Evolutionary conservation across 1,140 invertebrate species (phyloP).

Genomic region (Bombyx mandarina): DNA sequence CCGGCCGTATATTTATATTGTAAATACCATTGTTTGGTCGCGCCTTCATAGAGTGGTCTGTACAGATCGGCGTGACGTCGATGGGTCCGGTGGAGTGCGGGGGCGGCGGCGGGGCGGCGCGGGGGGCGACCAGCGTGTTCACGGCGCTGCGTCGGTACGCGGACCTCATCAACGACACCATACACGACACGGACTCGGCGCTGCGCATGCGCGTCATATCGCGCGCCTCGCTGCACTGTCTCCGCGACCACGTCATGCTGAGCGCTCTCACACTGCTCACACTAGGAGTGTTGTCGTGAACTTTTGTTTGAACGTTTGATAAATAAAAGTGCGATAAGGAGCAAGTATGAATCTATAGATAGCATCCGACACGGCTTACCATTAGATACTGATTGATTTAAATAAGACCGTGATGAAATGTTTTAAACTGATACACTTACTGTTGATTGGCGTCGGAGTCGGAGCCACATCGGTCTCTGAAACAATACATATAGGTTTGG

Average conservation of each 20-base stretch:
- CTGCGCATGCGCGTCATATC: constrained; percentile 17
- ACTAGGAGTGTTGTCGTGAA: not conserved
- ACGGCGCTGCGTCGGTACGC: constrained; percentile 34
- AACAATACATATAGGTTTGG: too few species aligned
- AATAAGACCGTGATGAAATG: too few species aligned
- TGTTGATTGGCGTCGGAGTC: too few species aligned
- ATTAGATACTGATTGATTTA: too few species aligned
- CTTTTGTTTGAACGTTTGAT: not conserved
- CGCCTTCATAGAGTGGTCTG: not conserved
- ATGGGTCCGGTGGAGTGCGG: constrained; percentile 48
- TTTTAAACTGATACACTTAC: too few species aligned
- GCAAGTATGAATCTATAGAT: too few species aligned
- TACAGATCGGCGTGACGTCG: constrained; percentile 48
- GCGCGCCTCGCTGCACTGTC: constrained; percentile 1
- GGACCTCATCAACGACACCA: constrained; percentile 38
- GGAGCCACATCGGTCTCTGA: too few species aligned
- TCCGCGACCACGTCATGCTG: not conserved
- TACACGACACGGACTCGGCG: constrained; percentile 27
- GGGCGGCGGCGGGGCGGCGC: constrained; percentile 1
- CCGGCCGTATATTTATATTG: too few species aligned
- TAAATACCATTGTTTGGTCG: too few species aligned
- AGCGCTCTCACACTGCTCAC: not conserved
- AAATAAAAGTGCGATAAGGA: too few species aligned
- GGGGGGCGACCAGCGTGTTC: constrained; percentile 42
- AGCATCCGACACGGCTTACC: too few species aligned